Evolutionary conservation across 2,113 vertebrate genomes (phyloP).

Genomic region (Miniopterus natalensis): DNA sequence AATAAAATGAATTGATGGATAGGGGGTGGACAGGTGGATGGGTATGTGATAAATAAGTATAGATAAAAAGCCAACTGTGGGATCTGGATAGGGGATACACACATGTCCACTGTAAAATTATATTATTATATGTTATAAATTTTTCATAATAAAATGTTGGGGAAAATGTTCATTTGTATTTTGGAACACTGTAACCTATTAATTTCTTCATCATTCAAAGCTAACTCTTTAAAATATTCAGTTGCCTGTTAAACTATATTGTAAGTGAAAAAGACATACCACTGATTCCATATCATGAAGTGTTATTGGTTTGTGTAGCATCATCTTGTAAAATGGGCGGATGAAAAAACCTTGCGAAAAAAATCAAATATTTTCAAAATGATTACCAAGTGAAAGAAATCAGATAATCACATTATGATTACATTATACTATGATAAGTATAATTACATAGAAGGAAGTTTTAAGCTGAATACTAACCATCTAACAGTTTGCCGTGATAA

Average conservation of each 20-base stretch:
- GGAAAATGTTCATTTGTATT: not conserved
- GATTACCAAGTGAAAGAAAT: slow-evolving; percentile 41
- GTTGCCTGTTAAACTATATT: not conserved
- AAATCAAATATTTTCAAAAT: slow-evolving; percentile 66
- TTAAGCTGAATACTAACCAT: slow-evolving; percentile 89
- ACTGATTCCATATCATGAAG: slow-evolving; percentile 99
- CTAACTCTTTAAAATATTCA: not conserved
- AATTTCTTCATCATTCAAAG: slow-evolving; percentile 48
- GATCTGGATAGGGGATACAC: not conserved
- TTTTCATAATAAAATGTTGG: slow-evolving; percentile 46
- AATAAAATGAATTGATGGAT: not conserved
- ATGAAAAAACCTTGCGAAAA: slow-evolving; percentile 96
- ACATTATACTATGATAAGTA: not conserved
- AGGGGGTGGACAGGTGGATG: not conserved
- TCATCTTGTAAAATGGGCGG: slow-evolving; percentile 99
- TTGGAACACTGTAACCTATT: not conserved
- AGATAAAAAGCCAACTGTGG: not conserved
- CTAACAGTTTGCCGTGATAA: slow-evolving; percentile 97
- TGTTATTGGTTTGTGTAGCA: slow-evolving; percentile 97
- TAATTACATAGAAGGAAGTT: not conserved
- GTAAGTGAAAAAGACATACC: slow-evolving; percentile 88
- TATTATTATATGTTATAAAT: not conserved
- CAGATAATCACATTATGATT: not conserved
- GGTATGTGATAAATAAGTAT: not conserved
- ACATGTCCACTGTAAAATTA: not conserved